These are phyloP conservation scores for Dissostichus mawsoni DNA, from an alignment of 2,113 vertebrate species.

Conservation along the genomic window DNA sequence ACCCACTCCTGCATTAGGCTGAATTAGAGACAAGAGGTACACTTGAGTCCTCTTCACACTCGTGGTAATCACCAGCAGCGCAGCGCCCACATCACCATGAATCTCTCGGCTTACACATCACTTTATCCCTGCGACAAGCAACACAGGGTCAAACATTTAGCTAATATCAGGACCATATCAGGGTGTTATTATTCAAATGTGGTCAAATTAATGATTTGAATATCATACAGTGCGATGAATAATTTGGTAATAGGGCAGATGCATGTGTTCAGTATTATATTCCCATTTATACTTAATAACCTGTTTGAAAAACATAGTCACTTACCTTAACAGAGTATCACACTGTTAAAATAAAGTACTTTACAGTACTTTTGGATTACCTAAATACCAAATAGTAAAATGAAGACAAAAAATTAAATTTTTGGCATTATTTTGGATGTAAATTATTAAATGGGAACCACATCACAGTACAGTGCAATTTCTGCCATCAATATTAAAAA, in stretches of 20 bases:
- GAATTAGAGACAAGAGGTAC: slow-evolving; percentile 30
- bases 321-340: too few relatives aligned
- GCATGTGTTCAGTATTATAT: neutral
- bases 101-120: neutral
- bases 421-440: too few relatives aligned
- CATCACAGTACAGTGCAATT: too few relatives aligned
- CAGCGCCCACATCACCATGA: neutral
- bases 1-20: slow-evolving; percentile 17
- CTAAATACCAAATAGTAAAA: too few relatives aligned
- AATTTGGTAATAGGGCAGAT: neutral
- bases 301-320: too few relatives aligned
- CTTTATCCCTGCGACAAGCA: neutral
- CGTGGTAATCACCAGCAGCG: slow-evolving; percentile 41
- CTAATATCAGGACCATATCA: neutral
- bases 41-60: slow-evolving; percentile 25
- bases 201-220: neutral
- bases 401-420: too few relatives aligned
- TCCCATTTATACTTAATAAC: too few relatives aligned
- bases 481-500: too few relatives aligned
- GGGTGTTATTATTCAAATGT: neutral
- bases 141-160: neutral
- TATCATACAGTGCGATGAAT: too few relatives aligned
- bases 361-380: too few relatives aligned
- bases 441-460: too few relatives aligned
- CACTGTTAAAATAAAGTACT: too few relatives aligned